Percentiles rank a stretch among this genome's conserved stretches.
Evolutionary conservation across 2,888 invertebrate species (phyloP).

Genomic region (Ceraclea dissimilis): DNA sequence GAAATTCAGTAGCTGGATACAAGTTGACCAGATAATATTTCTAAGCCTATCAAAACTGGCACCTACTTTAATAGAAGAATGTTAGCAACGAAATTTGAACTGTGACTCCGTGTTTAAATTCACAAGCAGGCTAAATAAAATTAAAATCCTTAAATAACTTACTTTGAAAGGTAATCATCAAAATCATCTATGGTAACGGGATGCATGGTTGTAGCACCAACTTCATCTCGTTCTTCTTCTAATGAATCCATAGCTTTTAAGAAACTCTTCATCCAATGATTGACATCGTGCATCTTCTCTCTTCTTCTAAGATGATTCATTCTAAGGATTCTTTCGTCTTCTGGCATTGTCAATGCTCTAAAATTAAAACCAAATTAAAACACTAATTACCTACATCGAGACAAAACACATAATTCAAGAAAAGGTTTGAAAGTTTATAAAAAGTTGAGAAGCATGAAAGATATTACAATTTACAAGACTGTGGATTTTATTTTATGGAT

Average conservation of each 20-base stretch:
- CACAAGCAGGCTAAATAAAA: neutral
- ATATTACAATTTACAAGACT: too few species aligned
- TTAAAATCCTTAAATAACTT: constrained; percentile 33
- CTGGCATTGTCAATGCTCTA: constrained; percentile 82
- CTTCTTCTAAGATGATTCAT: constrained; percentile 79
- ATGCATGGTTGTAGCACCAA: constrained; percentile 78
- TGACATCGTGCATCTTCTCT: constrained; percentile 76
- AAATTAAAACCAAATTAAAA: constrained; percentile 12
- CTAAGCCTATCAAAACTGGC: too few species aligned
- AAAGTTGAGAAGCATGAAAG: too few species aligned
- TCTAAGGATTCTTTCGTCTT: constrained; percentile 75
- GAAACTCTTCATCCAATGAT: constrained; percentile 84
- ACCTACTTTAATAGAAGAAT: too few species aligned
- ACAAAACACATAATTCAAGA: neutral
- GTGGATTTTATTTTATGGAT: too few species aligned
- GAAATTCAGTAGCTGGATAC: too few species aligned
- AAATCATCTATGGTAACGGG: constrained; percentile 88
- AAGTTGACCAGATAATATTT: too few species aligned
- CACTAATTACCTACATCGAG: neutral
- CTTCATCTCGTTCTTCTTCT: constrained; percentile 72
- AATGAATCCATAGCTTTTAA: constrained; percentile 81
- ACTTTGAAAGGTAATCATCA: constrained; percentile 82
- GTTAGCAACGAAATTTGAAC: neutral
- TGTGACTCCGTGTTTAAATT: neutral
- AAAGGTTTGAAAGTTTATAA: neutral